Percentiles rank a stretch among this genome's conserved stretches.
Conservation (phyloP, 1,140 invertebrate species). For the Ptiloglossa arizonensis region DNA sequence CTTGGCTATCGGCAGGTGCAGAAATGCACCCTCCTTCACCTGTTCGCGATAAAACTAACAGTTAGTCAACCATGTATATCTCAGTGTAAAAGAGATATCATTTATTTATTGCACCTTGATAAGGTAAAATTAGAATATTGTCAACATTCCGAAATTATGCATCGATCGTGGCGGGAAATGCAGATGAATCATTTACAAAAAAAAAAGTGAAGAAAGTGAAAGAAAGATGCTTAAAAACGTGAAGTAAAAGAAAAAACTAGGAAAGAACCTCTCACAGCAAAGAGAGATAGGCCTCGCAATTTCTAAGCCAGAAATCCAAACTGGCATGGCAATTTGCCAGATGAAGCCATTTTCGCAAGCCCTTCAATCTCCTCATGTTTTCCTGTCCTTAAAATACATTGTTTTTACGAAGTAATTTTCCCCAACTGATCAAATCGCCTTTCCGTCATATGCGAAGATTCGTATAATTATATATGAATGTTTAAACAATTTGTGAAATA, state of each 20-base stretch:
- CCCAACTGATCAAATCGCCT: conserved; percentile 72
- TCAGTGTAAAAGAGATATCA: conserved; percentile 64
- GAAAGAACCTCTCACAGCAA: conserved; percentile 53
- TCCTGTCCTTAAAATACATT: conserved; percentile 60
- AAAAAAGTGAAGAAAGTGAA: conserved; percentile 13
- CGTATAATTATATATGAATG: conserved; percentile 81
- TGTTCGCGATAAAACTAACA: conserved; percentile 39
- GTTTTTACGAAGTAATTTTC: conserved; percentile 65
- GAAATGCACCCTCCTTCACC: conserved; percentile 50
- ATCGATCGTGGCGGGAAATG: conserved; percentile 53
- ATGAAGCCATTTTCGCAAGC: conserved; percentile 47
- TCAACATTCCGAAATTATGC: conserved; percentile 68
- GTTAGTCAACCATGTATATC: conserved; percentile 55
- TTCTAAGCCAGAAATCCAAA: conserved; percentile 47
- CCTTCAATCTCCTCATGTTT: conserved; percentile 59
- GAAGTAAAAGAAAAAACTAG: conserved; percentile 31
- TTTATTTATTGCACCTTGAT: conserved; percentile 70
- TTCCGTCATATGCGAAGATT: conserved; percentile 75
- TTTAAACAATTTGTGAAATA: conserved; percentile 81
- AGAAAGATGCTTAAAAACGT: conserved; percentile 37
- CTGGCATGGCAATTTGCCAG: conserved; percentile 43
- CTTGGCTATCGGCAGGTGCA: conserved; percentile 37
- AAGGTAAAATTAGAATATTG: conserved; percentile 58
- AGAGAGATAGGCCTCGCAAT: conserved; percentile 57
- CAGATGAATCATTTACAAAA: conserved; percentile 34